Conservation (phyloP, 2,113 vertebrate genomes). For the Pogona vitticeps region DNA sequence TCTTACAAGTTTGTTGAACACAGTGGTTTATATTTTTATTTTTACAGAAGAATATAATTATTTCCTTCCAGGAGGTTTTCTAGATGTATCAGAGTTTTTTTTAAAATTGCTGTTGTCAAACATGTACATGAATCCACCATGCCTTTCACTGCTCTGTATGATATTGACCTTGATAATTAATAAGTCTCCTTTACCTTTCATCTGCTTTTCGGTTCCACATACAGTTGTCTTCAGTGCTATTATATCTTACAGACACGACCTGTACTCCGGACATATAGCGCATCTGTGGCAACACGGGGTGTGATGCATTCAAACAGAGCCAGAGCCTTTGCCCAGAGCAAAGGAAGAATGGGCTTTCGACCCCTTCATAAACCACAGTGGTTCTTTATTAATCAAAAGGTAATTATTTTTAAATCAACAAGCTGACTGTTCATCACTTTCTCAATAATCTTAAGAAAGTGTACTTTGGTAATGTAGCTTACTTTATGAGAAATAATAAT, state of each 20-base stretch:
- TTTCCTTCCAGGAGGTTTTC: background rate
- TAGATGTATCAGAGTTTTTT: background rate
- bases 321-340: conserved; percentile 78
- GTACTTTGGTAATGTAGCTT: background rate
- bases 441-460: background rate
- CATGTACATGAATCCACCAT: background rate
- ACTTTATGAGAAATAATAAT: background rate
- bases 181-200: too few relatives aligned
- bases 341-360: conserved; percentile 85
- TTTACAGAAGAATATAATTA: background rate
- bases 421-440: too few relatives aligned
- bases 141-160: background rate
- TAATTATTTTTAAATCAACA: conserved; percentile 55
- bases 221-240: background rate
- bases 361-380: conserved; percentile 95
- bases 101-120: background rate
- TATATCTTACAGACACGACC: conserved; percentile 75
- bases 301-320: conserved; percentile 89
- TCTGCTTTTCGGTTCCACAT: background rate
- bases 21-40: background rate
- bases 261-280: conserved; percentile 83
- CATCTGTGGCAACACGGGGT: conserved; percentile 88
- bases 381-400: conserved; percentile 91
- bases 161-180: too few relatives aligned
- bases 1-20: background rate